These are phyloP conservation scores for Drosophila pseudoananassae DNA, from an alignment of 1,140 invertebrate species.

Conservation along the genomic window DNA sequence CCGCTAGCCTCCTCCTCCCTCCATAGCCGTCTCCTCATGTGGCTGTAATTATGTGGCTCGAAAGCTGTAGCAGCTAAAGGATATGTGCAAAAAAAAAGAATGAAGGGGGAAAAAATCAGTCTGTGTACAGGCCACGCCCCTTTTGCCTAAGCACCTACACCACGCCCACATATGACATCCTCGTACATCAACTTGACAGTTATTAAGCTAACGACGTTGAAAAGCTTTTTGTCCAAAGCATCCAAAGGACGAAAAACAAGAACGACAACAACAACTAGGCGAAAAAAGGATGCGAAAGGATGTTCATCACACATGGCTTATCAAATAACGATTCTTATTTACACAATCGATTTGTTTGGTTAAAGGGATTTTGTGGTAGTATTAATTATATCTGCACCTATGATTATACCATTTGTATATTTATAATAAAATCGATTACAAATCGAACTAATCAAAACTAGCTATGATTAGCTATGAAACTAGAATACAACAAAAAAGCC, in stretches of 20 bases:
- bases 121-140: conserved; percentile 21
- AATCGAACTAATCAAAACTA: too few relatives aligned
- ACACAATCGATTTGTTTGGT: not conserved
- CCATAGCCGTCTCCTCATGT: conserved; percentile 11
- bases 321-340: too few relatives aligned
- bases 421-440: too few relatives aligned
- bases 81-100: conserved; percentile 17
- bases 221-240: conserved; percentile 67
- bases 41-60: conserved; percentile 75
- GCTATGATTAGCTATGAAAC: too few relatives aligned
- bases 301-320: not conserved
- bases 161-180: not conserved
- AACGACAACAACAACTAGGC: not conserved
- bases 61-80: conserved; percentile 23
- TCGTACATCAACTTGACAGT: conserved; percentile 63
- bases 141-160: conserved; percentile 39
- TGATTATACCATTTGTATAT: too few relatives aligned
- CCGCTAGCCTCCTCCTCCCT: not conserved
- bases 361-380: too few relatives aligned
- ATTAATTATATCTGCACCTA: too few relatives aligned
- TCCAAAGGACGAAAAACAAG: not conserved
- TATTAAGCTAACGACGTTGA: conserved; percentile 78
- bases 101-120: conserved; percentile 4
- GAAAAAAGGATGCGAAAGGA: not conserved
- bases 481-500: too few relatives aligned